Conservation (phyloP, 2,797 vertebrate genomes). For the Zalophus californianus region DNA sequence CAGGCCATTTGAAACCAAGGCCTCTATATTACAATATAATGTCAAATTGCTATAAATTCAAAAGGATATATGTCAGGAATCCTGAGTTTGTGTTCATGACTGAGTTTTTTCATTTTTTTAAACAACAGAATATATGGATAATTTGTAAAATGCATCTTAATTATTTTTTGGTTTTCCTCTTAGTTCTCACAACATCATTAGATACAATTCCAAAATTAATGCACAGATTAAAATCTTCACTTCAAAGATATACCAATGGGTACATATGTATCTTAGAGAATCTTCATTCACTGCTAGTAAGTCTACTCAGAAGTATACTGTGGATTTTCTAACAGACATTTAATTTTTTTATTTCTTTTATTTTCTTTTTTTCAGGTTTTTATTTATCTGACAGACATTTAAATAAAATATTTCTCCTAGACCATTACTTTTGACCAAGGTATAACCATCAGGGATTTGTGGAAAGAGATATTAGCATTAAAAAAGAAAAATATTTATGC, state of each 20-base stretch:
- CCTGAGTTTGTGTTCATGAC: not conserved
- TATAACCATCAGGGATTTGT: constrained; percentile 47
- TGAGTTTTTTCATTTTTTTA: not conserved
- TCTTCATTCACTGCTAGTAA: constrained; percentile 51
- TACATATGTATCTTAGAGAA: not conserved
- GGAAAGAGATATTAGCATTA: constrained; percentile 27
- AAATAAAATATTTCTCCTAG: constrained; percentile 32
- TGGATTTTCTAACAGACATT: constrained; percentile 26
- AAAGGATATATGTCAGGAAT: not conserved
- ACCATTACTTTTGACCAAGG: constrained; percentile 34
- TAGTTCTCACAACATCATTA: not conserved
- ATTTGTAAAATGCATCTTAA: constrained; percentile 16
- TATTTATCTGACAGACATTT: constrained; percentile 41
- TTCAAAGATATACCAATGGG: not conserved
- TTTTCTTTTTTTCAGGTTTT: not conserved
- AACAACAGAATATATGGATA: not conserved
- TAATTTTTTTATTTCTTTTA: not conserved
- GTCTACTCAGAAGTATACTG: not conserved
- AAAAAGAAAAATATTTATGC: constrained; percentile 18
- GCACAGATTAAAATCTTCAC: constrained; percentile 10
- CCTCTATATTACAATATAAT: not conserved
- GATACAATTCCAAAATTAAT: not conserved
- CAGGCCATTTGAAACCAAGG: not conserved
- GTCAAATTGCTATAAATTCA: constrained; percentile 12
- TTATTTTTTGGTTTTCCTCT: not conserved